Evolutionary conservation across 2,888 invertebrate species (phyloP), one percentile per base, ranked within the genome.

Genomic region (Meandrusa payeni): DNA sequence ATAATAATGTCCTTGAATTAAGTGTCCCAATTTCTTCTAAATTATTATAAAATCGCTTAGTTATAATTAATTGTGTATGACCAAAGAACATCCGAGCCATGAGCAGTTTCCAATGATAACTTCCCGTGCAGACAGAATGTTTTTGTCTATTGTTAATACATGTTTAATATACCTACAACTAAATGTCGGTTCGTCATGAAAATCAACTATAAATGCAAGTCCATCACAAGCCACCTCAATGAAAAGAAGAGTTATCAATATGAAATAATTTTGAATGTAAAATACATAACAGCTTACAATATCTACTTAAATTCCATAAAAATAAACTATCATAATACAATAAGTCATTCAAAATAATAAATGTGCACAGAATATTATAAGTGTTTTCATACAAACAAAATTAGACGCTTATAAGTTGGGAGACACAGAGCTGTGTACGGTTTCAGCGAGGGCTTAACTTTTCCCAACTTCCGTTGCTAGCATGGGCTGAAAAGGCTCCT

Each of bases 11-110:
- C 63, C 59, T 66, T 69, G 71, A 69, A 72, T 65, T n/a, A n/a
- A 72, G 76, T 66, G 70, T 77, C 71, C 70, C 71, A 83, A 78
- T 81, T 83, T 81, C 67, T 68, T 75, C 85, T 85, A 85, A 85
- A 86, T 82, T 77, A 87, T 85, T 78, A 86, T 87, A 86, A 86
- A 86, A 87, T 85, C 77, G 85, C 85, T 86, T 86, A 85, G 82
- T 83, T 86, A 85, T 78, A 83, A 79, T 83, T 82, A 85, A 74
- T 85, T 79, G 83, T 86, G 81, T 85, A 77, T 75, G 81, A 85
- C 79, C 75, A 76, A 76, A 73, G 72, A 78, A 76, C 79, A 76
- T 68, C 67, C 65, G 80, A 75, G 69, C 71, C 75, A 78, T 71
- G 78, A 81, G 80, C 75, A 72, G 74, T 70, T 58, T 66, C 74